A percentile compares a stretch with the other conserved stretches of the same genome.
These are phyloP conservation scores for Neoscelio sp. DNA, from an alignment of 2,888 invertebrate species.

Conservation along the genomic window DNA sequence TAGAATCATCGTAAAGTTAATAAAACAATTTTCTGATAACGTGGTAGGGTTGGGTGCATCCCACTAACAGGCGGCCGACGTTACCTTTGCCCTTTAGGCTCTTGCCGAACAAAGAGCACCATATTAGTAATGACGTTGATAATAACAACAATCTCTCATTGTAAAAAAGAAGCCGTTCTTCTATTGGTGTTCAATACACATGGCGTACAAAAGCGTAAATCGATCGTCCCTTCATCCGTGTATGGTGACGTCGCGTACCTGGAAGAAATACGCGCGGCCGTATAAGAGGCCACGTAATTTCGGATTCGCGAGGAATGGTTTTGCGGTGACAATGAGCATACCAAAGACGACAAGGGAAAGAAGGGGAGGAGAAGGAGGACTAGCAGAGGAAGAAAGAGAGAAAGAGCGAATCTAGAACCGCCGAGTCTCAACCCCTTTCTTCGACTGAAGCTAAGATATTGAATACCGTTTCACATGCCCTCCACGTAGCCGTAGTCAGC, in stretches of 20 bases:
- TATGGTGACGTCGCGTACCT: conserved; percentile 51
- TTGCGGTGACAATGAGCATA: conserved; percentile 79
- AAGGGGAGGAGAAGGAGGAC: conserved; percentile 15
- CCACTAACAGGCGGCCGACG: too few relatives aligned
- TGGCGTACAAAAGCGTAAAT: conserved; percentile 66
- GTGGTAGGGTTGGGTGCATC: too few relatives aligned
- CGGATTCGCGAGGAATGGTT: conserved; percentile 77
- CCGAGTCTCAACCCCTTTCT: conserved; percentile 53
- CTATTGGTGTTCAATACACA: conserved; percentile 41
- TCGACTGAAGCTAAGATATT: conserved; percentile 75
- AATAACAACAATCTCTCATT: conserved; percentile 30
- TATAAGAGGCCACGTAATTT: conserved; percentile 74
- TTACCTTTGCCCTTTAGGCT: conserved; percentile 32
- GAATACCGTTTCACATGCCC: conserved; percentile 81
- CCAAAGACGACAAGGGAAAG: conserved; percentile 67
- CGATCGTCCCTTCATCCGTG: conserved; percentile 65
- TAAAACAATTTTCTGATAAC: neutral
- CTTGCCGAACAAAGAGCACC: neutral
- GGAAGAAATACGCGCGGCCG: conserved; percentile 61
- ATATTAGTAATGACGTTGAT: conserved; percentile 33
- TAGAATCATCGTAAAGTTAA: too few relatives aligned
- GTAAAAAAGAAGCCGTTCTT: conserved; percentile 57
- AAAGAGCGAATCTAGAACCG: conserved; percentile 41
- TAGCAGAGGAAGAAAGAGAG: conserved; percentile 14
- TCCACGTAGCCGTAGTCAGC: conserved; percentile 78